A percentile compares a stretch with the other conserved stretches of the same genome.
Evolutionary conservation across 2,797 vertebrate genomes (phyloP).

Genomic region (Pseudocheirus occidentalis): DNA sequence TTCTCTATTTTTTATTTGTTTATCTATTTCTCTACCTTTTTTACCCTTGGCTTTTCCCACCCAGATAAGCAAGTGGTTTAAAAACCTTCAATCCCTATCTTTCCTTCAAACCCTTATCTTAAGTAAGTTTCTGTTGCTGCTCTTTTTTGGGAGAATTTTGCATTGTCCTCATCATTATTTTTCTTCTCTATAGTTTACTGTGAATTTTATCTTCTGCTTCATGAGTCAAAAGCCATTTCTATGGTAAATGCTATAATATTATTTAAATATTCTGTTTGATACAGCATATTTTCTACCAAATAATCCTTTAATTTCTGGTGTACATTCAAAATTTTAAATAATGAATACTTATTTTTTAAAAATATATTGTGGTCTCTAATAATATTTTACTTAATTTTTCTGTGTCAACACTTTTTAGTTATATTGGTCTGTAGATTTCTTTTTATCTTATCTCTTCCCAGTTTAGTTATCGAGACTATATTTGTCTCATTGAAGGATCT

Average conservation of each 20-base stretch:
- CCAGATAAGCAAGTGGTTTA: not conserved
- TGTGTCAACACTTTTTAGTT: not conserved
- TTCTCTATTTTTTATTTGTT: not conserved
- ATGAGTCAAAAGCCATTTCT: not conserved
- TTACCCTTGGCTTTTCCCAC: not conserved
- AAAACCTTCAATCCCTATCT: not conserved
- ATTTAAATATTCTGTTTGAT: not conserved
- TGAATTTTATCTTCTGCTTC: not conserved
- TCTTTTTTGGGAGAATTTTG: not conserved
- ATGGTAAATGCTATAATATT: not conserved
- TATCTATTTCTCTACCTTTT: not conserved
- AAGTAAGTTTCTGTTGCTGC: not conserved
- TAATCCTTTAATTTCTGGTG: not conserved
- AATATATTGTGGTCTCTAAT: not conserved
- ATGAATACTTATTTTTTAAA: not conserved
- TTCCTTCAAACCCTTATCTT: not conserved
- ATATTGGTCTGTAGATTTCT: not conserved
- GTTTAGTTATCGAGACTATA: not conserved
- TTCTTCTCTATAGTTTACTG: not conserved
- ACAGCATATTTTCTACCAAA: not conserved
- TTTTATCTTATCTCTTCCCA: not conserved
- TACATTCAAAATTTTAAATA: not conserved
- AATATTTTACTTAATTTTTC: not conserved
- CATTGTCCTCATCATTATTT: not conserved
- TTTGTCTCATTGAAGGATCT: not conserved